These are phyloP conservation scores for Cosmia trapezina DNA, from an alignment of 2,888 invertebrate genomes.

Conservation along the genomic window DNA sequence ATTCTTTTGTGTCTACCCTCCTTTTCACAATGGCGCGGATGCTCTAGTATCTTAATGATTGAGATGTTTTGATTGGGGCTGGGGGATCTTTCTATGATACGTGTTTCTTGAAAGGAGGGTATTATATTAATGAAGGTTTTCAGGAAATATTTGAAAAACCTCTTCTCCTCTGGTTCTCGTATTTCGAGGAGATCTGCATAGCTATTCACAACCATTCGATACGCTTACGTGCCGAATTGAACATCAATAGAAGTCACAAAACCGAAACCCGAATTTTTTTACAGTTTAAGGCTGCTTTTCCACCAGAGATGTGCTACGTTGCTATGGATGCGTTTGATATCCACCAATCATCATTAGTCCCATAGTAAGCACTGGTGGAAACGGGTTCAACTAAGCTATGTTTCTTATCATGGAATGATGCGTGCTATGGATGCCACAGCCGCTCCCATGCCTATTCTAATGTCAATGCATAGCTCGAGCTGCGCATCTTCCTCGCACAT, in stretches of 20 bases:
- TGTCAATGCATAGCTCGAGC: too few species aligned
- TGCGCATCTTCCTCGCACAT: too few species aligned
- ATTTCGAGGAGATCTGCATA: neutral
- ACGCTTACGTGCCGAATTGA: neutral
- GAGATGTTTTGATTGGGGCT: conserved; percentile 64
- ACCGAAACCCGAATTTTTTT: too few species aligned
- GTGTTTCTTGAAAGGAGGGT: conserved; percentile 29
- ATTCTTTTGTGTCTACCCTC: conserved; percentile 82
- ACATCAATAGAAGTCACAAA: neutral
- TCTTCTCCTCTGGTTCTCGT: neutral
- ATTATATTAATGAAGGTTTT: conserved; percentile 23
- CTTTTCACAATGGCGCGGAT: conserved; percentile 62
- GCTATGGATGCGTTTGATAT: too few species aligned
- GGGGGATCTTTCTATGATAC: conserved; percentile 27
- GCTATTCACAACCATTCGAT: neutral
- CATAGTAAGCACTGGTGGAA: too few species aligned
- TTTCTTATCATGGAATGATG: too few species aligned
- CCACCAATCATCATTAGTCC: too few species aligned
- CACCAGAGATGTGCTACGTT: too few species aligned
- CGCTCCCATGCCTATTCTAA: too few species aligned
- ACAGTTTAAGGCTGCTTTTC: too few species aligned
- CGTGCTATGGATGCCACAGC: too few species aligned
- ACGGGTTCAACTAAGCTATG: too few species aligned
- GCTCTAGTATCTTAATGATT: conserved; percentile 62
- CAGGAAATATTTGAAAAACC: neutral